Evolutionary conservation across 2,888 invertebrate species (phyloP).

Genomic region (Xanthia icteritia): DNA sequence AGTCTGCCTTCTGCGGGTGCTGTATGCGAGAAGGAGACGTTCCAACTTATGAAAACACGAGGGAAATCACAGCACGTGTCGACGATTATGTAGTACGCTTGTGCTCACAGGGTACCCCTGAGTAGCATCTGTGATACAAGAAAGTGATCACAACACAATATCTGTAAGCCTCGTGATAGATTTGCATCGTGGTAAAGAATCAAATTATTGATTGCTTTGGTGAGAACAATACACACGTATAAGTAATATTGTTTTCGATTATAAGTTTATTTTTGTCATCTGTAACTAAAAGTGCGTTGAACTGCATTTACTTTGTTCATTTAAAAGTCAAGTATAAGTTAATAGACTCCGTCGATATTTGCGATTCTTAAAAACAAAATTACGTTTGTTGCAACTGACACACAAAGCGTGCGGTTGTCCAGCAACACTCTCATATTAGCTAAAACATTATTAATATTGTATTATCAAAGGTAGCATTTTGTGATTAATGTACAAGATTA

Average conservation of each 20-base stretch:
- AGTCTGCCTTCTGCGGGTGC: conserved; percentile 95
- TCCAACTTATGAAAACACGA: conserved; percentile 89
- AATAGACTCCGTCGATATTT: conserved; percentile 20
- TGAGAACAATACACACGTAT: conserved; percentile 76
- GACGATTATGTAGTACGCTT: conserved; percentile 84
- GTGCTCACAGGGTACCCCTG: conserved; percentile 87
- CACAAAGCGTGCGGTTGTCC: conserved; percentile 70
- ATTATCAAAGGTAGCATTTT: conserved; percentile 57
- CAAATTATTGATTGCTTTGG: conserved; percentile 82
- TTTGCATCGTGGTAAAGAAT: conserved; percentile 84
- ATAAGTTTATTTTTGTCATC: conserved; percentile 83
- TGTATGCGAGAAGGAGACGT: conserved; percentile 96
- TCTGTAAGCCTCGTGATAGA: conserved; percentile 87
- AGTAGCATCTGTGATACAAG: conserved; percentile 89
- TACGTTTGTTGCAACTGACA: conserved; percentile 61
- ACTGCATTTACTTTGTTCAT: conserved; percentile 34
- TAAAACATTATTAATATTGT: conserved; percentile 60
- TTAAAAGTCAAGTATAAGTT: conserved; percentile 16
- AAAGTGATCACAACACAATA: conserved; percentile 89
- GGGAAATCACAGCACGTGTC: conserved; percentile 87
- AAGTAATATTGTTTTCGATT: conserved; percentile 63
- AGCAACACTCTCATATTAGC: conserved; percentile 63
- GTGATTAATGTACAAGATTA: conserved; percentile 62
- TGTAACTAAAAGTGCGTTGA: conserved; percentile 56
- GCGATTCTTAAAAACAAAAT: conserved; percentile 55